Base-by-base conservation (phyloP, 2,888 invertebrate genomes). In the Seira musarum region DNA sequence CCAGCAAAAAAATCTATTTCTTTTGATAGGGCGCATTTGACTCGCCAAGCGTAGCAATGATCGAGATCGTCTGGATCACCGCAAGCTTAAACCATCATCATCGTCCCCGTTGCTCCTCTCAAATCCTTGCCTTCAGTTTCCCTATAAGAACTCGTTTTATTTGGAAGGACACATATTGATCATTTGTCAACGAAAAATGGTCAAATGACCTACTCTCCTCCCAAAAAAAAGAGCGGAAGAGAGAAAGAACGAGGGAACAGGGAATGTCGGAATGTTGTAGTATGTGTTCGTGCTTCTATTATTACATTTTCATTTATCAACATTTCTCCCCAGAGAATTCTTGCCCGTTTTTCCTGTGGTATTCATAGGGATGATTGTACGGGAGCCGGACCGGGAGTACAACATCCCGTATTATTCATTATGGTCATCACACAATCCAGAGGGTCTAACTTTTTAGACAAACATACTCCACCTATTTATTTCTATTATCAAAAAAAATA, bases 301-400 rank as follows among this genome's bases (percentile, higher is more conserved):
- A 71, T 71, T 71, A 71, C 61, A 71, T 71, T 63, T 60, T 63
- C 61, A 63, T 61, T 71, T 61, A 71, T 65, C 64, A 72, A 65
- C 72, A 70, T 64, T 71, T 61, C 63, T 72, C 72, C 72, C 64
- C 24, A 15, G 72, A 72, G 72, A 49, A 72, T 63, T 49, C 64
- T 72, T 40, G 61, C 40, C 46, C n/a, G 53, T 19, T 24, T 60
- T 60, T 60, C 13, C 60, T 60, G 13, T n/a, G 2, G 15, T 53
- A 60, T 21, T 60, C 60, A 60, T 60, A 22, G 15, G 13, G 6
- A 60, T 8, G n/a, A 21, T 30, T 30, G 30, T 30, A 30, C 30
- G 30, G 8, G 30, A 60, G 57, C 57, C 57, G 5, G 40, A 13
- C 40, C 40, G 40, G 40, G 40, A 40, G 57, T 57, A 60, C 60